Evolutionary conservation across 2,113 vertebrate species (phyloP), one percentile per base, ranked within the genome.

Genomic region (Malurus melanocephalus): DNA sequence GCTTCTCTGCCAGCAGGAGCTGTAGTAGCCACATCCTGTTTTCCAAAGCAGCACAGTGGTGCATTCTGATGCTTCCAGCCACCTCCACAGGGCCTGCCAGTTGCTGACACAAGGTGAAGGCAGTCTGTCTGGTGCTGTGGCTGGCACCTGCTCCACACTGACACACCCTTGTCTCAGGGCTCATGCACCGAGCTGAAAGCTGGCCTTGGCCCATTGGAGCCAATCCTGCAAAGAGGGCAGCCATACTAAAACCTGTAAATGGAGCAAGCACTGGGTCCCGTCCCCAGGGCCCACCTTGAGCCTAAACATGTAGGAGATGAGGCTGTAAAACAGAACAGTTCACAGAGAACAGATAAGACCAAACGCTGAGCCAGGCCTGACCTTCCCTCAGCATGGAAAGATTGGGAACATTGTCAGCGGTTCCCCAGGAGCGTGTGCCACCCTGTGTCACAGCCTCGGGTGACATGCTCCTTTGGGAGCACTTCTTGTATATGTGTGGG

Each of bases 401-500:
- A 15, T 10, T 49, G 22, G 17, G 32, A 68, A 20, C 5, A 16
- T 2, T 26, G 38, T 17, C 19, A 35, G 57, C 51, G n/a, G 33
- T 26, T 84, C 32, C 30, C 40, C 12, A 24, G 40, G 8, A 66
- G 21, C 8, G 2, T 49, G 1, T 83, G 33, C 33, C 17, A 65
- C 16, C 6, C 45, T 57, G 9, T 42, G 28, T 20, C 17, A 1
- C 8, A 66, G 35, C 11, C 26, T 35, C 23, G 40, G 13, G 4
- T 32, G 30, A 23, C 0, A 0, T 3, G 10, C 11, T 77, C 5
- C 53, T 68, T 48, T 52, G 30, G 24, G 27, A 88, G 32, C 0
- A 0, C 49, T 32, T 26, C 26, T 46, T 45, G 3, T 13, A 12
- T 24, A 45, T 57, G 6, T 0, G 0, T 3, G 11, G 28, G 18